Conservation (phyloP, 2,888 invertebrate genomes). For the Alentia gelatinosa region DNA sequence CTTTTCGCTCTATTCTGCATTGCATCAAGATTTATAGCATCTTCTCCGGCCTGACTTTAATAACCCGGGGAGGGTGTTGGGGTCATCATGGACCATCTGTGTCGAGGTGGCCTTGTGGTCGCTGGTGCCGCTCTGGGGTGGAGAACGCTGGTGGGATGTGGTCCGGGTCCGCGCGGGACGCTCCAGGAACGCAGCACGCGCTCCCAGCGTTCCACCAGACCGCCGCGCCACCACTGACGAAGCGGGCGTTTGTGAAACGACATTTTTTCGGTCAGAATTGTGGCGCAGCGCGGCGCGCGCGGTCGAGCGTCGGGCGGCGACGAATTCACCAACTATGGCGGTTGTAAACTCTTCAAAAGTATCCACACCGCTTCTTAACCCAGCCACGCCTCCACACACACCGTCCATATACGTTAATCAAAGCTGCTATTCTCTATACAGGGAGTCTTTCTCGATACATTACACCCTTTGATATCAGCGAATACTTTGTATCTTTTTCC, state of each 20-base stretch:
- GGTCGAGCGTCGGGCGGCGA: too few relatives aligned
- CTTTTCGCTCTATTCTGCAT: too few relatives aligned
- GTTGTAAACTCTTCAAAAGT: too few relatives aligned
- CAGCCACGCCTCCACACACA: too few relatives aligned
- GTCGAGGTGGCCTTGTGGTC: not conserved
- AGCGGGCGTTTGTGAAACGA: conserved; percentile 5
- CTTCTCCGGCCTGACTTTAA: not conserved
- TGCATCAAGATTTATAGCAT: not conserved
- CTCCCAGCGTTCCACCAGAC: not conserved
- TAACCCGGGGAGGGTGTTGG: not conserved
- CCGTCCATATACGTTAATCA: too few relatives aligned
- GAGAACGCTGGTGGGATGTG: not conserved
- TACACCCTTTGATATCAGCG: too few relatives aligned
- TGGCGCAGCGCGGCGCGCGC: too few relatives aligned
- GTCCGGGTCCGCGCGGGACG: not conserved
- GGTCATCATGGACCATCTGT: conserved; percentile 10
- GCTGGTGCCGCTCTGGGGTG: not conserved
- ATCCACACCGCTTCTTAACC: too few relatives aligned
- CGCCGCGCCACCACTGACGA: conserved; percentile 13
- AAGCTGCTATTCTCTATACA: too few relatives aligned
- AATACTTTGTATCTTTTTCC: too few relatives aligned
- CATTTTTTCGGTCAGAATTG: not conserved
- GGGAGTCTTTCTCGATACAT: too few relatives aligned
- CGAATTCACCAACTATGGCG: too few relatives aligned
- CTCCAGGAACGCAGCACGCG: not conserved